These are phyloP conservation scores for Tupiocoris notatus DNA, from an alignment of 2,888 invertebrate species.

Conservation along the genomic window DNA sequence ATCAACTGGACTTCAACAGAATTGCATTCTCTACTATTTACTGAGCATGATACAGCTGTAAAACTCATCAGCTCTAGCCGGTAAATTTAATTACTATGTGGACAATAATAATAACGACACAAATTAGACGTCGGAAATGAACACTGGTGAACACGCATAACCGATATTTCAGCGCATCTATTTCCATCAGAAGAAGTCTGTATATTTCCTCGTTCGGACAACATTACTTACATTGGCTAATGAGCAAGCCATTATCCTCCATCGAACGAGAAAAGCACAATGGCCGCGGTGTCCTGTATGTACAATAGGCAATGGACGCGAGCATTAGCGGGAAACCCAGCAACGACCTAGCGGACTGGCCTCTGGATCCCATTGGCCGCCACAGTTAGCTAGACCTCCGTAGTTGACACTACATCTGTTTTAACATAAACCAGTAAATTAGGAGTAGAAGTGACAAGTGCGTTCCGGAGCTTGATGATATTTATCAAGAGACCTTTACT, in stretches of 20 bases:
- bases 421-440: slow-evolving; percentile 41
- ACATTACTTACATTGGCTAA: neutral
- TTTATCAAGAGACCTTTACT: slow-evolving; percentile 23
- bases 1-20: no score
- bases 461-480: slow-evolving; percentile 40
- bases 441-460: slow-evolving; percentile 32
- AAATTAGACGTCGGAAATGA: no score
- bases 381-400: neutral
- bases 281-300: neutral
- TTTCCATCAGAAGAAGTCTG: no score
- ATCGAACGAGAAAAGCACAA: slow-evolving; percentile 14
- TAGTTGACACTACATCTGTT: slow-evolving; percentile 39
- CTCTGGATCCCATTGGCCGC: neutral
- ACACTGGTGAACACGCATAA: no score
- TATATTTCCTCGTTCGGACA: neutral
- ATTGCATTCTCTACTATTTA: no score
- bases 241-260: neutral
- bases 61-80: no score
- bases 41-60: no score
- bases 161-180: no score
- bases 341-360: slow-evolving; percentile 9
- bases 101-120: no score
- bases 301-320: neutral
- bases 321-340: slow-evolving; percentile 31
- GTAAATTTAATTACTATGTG: no score